A percentile compares a stretch with the other conserved stretches of the same genome.
phyloP scores from a whole-genome alignment of 2,113 vertebrate species.

The Sinocyclocheilus grahami region DNA sequence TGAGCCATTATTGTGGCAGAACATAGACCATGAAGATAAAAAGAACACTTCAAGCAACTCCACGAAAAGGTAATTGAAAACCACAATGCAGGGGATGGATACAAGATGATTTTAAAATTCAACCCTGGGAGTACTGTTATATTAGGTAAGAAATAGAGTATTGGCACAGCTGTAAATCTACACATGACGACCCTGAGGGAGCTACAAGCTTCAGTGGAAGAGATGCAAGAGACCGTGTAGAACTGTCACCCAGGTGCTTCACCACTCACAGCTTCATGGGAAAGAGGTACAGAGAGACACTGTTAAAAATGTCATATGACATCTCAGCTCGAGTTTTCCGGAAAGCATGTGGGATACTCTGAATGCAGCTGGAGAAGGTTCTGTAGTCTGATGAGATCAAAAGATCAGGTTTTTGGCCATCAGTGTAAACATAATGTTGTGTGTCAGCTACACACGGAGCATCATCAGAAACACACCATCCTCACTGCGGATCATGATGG shows the following conservation, averaged over 20 bases:
- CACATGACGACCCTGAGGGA: not conserved
- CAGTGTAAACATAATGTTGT: not conserved
- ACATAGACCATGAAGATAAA: not conserved
- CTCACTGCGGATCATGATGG: not conserved
- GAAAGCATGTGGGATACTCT: not conserved
- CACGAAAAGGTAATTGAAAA: not conserved
- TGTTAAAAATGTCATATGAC: not conserved
- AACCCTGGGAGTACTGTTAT: not conserved
- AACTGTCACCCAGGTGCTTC: not conserved
- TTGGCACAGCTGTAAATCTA: not conserved
- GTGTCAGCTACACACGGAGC: not conserved
- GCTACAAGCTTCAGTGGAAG: conserved; percentile 1
- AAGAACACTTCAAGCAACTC: not conserved
- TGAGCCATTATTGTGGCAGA: not conserved
- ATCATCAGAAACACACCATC: not conserved
- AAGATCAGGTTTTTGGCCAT: not conserved
- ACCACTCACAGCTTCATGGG: not conserved
- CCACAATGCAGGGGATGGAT: not conserved
- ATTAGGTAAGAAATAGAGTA: conserved; percentile 1
- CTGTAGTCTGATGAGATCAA: not conserved
- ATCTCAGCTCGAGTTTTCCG: not conserved
- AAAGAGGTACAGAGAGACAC: not conserved
- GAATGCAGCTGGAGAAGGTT: not conserved
- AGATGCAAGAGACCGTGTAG: not conserved
- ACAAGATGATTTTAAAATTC: not conserved